Conservation (phyloP, 2,113 vertebrate species). For the Callaeas wilsoni region DNA sequence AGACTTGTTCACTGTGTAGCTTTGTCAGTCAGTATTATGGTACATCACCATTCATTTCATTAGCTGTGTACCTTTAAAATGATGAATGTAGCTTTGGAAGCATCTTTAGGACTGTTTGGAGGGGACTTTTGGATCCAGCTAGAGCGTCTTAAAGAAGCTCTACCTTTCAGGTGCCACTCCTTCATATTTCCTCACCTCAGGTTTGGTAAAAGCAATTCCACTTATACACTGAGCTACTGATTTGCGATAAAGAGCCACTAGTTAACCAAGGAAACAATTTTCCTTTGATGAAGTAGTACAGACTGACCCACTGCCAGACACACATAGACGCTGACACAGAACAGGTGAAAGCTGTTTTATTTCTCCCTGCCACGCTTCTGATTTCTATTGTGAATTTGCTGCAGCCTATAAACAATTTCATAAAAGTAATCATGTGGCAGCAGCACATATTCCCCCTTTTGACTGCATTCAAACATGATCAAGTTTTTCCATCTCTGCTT, state of each 20-base stretch:
- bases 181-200: neutral
- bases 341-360: neutral
- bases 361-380: neutral
- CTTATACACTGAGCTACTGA: neutral
- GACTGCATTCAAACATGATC: neutral
- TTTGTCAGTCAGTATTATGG: neutral
- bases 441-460: neutral
- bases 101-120: neutral
- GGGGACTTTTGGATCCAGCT: neutral
- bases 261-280: neutral
- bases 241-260: neutral
- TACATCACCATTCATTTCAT: neutral
- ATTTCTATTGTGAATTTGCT: neutral
- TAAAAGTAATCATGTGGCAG: neutral
- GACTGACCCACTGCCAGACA: neutral
- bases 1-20: neutral
- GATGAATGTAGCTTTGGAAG: neutral
- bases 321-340: rapidly evolving
- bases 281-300: neutral
- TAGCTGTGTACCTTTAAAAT: neutral
- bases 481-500: neutral
- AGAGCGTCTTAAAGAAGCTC: neutral
- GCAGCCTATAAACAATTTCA: neutral
- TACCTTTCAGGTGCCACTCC: neutral
- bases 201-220: neutral